phyloP scores from a whole-genome alignment of 2,888 invertebrate species.

The Taenaris catops region DNA sequence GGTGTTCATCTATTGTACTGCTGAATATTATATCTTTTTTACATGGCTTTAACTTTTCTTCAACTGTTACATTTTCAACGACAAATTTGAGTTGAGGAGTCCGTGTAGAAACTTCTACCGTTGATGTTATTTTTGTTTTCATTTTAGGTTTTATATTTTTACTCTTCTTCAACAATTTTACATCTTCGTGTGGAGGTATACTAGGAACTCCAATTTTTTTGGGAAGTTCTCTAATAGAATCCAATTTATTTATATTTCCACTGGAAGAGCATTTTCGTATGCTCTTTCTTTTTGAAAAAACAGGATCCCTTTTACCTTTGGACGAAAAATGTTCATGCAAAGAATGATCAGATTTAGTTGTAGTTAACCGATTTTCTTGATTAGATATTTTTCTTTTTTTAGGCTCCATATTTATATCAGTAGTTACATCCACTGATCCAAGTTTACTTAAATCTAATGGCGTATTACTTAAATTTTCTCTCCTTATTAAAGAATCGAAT shows the following conservation, averaged over 20 bases:
- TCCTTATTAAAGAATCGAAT: slow-evolving; percentile 72
- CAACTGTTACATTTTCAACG: slow-evolving; percentile 79
- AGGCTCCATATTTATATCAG: slow-evolving; percentile 25
- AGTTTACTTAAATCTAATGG: slow-evolving; percentile 68
- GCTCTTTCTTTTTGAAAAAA: slow-evolving; percentile 47
- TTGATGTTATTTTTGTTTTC: slow-evolving; percentile 76
- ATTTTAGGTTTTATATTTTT: slow-evolving; percentile 43
- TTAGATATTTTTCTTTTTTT: slow-evolving; percentile 27
- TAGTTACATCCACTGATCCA: slow-evolving; percentile 36
- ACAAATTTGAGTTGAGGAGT: slow-evolving; percentile 72
- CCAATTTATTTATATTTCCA: slow-evolving; percentile 58
- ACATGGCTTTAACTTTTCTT: slow-evolving; percentile 62
- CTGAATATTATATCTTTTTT: slow-evolving; percentile 62
- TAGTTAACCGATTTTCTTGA: slow-evolving; percentile 45
- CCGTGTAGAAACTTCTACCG: slow-evolving; percentile 71
- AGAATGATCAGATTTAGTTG: slow-evolving; percentile 69
- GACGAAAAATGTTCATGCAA: slow-evolving; percentile 51
- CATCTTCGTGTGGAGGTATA: slow-evolving; percentile 69
- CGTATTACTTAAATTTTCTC: slow-evolving; percentile 71
- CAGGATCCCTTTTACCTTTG: slow-evolving; percentile 34
- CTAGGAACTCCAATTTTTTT: slow-evolving; percentile 38
- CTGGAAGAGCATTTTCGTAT: slow-evolving; percentile 67
- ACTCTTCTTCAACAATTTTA: slow-evolving; percentile 17
- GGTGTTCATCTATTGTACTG: slow-evolving; percentile 42
- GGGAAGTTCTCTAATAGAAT: slow-evolving; percentile 67